Percentiles rank a stretch among this genome's conserved stretches.
These are phyloP conservation scores for Rhadinocentrus ornatus DNA, from an alignment of 2,797 vertebrate genomes.

Conservation along the genomic window DNA sequence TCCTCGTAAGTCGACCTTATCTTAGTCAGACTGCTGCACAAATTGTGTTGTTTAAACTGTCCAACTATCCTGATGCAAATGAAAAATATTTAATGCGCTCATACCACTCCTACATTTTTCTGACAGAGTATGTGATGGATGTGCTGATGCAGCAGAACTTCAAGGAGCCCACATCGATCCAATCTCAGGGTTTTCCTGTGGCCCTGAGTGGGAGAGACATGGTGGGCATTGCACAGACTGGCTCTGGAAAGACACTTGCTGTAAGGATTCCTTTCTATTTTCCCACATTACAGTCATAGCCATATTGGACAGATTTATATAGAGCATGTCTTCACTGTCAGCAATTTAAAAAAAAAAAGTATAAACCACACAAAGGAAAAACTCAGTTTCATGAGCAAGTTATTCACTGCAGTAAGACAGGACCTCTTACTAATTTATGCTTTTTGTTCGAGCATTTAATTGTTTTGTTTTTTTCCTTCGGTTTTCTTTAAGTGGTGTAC, in stretches of 20 bases:
- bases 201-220: slow-evolving; percentile 95
- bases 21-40: neutral
- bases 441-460: neutral
- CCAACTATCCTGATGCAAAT: too few species aligned
- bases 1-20: slow-evolving; percentile 88
- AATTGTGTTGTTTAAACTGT: neutral
- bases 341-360: neutral
- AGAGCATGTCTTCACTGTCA: neutral
- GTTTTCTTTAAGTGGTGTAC: neutral
- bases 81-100: neutral
- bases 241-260: slow-evolving; percentile 96
- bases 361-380: neutral
- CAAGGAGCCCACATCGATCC: slow-evolving; percentile 96
- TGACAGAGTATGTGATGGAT: slow-evolving; percentile 94
- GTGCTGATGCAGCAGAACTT: slow-evolving; percentile 94
- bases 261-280: slow-evolving; percentile 75
- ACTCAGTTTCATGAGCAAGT: neutral
- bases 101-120: slow-evolving; percentile 1
- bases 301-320: neutral
- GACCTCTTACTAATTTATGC: neutral
- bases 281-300: neutral
- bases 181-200: slow-evolving; percentile 94
- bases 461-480: neutral
- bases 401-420: neutral
- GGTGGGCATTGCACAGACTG: slow-evolving; percentile 99